Evolutionary conservation across 1,140 invertebrate genomes (phyloP).

Genomic region (Zaprionus tsacasi): DNA sequence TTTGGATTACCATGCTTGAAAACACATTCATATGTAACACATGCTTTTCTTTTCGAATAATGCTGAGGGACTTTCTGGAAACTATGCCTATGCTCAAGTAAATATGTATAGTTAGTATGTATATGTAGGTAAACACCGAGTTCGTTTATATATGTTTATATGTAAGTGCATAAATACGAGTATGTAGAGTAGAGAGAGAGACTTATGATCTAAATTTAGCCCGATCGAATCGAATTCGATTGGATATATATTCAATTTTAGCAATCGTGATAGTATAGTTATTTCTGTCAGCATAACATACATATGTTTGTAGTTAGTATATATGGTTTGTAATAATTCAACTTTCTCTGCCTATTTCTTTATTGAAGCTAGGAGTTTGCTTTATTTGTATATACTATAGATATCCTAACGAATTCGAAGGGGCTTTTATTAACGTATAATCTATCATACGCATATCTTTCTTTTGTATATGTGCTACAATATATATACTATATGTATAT

Average conservation of each 20-base stretch:
- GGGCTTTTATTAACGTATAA: neutral
- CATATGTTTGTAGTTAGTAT: neutral
- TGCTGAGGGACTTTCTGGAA: slow-evolving; percentile 47
- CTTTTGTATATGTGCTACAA: slow-evolving; percentile 7
- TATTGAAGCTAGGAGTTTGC: neutral
- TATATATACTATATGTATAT: slow-evolving; percentile 31
- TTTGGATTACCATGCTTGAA: slow-evolving; percentile 71
- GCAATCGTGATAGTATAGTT: neutral
- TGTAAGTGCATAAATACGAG: slow-evolving; percentile 30
- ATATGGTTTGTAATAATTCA: neutral
- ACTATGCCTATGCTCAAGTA: slow-evolving; percentile 41
- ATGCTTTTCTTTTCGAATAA: slow-evolving; percentile 41
- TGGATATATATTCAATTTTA: neutral
- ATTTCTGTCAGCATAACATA: neutral
- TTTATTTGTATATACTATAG: neutral
- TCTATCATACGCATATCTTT: slow-evolving; percentile 1
- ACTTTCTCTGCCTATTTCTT: neutral
- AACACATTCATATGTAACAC: slow-evolving; percentile 59
- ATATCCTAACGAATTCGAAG: neutral
- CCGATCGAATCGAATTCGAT: neutral
- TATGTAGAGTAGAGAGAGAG: slow-evolving; percentile 30
- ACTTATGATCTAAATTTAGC: neutral
- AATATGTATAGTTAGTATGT: slow-evolving; percentile 11
- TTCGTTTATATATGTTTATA: slow-evolving; percentile 13
- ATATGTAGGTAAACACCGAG: slow-evolving; percentile 23